These are phyloP conservation scores for Ciconia boyciana DNA, from an alignment of 2,113 vertebrate species.

Conservation along the genomic window DNA sequence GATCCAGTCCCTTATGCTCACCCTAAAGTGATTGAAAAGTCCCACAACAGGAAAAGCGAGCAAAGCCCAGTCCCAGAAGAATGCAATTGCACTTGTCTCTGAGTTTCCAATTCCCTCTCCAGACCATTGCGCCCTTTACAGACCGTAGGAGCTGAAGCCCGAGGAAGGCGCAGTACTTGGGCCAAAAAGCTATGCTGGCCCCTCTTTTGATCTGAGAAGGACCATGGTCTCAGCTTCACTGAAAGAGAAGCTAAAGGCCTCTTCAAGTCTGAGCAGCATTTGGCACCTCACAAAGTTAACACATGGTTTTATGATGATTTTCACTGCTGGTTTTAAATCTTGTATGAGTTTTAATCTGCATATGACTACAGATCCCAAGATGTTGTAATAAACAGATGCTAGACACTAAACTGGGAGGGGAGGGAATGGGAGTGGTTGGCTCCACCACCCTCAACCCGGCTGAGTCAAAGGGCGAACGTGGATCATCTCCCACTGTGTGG, in stretches of 20 bases:
- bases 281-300: neutral
- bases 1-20: constrained; percentile 38
- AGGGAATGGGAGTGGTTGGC: neutral
- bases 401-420: neutral
- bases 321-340: neutral
- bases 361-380: neutral
- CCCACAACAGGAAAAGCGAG: neutral
- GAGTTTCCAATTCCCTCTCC: neutral
- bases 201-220: neutral
- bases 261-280: neutral
- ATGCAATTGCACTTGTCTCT: neutral
- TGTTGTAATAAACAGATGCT: neutral
- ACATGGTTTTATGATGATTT: neutral
- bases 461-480: neutral
- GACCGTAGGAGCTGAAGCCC: neutral
- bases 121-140: neutral
- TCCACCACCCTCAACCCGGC: neutral
- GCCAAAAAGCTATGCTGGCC: neutral
- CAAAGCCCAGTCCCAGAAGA: neutral
- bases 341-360: neutral
- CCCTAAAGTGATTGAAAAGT: neutral
- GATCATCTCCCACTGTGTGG: neutral
- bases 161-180: neutral
- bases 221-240: neutral
- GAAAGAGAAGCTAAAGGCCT: neutral